These are phyloP conservation scores for Telmatherina bonti DNA, from an alignment of 2,797 vertebrate genomes.

Conservation along the genomic window DNA sequence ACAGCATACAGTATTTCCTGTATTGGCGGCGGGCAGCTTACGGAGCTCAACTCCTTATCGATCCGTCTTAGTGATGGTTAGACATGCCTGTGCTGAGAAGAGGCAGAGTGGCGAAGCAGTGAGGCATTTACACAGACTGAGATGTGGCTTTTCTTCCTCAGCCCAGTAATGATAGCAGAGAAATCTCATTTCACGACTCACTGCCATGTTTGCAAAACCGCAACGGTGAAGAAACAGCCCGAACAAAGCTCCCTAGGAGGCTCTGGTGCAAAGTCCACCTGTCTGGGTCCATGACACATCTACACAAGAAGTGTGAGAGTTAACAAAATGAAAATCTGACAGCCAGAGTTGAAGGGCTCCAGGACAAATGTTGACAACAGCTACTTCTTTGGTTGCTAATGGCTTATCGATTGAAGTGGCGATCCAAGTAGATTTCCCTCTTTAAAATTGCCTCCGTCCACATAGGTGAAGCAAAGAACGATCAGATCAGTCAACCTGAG, in stretches of 20 bases:
- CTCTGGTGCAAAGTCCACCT: slow-evolving; percentile 55
- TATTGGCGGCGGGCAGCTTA: slow-evolving; percentile 66
- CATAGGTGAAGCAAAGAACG: slow-evolving; percentile 26
- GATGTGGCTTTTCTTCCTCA: slow-evolving; percentile 69
- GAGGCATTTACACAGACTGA: slow-evolving; percentile 71
- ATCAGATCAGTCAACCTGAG: slow-evolving; percentile 54
- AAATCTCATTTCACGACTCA: slow-evolving; percentile 86
- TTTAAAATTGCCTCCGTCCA: slow-evolving; percentile 41
- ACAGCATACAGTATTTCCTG: slow-evolving; percentile 71
- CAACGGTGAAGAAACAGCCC: slow-evolving; percentile 60
- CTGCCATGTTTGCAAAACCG: slow-evolving; percentile 79
- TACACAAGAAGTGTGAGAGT: slow-evolving; percentile 56
- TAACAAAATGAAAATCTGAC: slow-evolving; percentile 61
- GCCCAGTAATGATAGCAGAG: slow-evolving; percentile 71
- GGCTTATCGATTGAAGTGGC: slow-evolving; percentile 79
- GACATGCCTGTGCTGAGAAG: slow-evolving; percentile 58
- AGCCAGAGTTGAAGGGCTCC: slow-evolving; percentile 38
- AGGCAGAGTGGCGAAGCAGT: slow-evolving; percentile 50
- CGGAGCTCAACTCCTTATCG: slow-evolving; percentile 72
- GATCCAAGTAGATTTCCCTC: slow-evolving; percentile 41
- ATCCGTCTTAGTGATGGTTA: slow-evolving; percentile 75
- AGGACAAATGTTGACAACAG: slow-evolving; percentile 64
- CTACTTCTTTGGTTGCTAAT: slow-evolving; percentile 81
- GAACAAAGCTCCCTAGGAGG: slow-evolving; percentile 55
- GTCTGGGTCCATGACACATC: slow-evolving; percentile 61